Evolutionary conservation across 2,888 invertebrate genomes (phyloP).

Genomic region (Cephus pulcher): DNA sequence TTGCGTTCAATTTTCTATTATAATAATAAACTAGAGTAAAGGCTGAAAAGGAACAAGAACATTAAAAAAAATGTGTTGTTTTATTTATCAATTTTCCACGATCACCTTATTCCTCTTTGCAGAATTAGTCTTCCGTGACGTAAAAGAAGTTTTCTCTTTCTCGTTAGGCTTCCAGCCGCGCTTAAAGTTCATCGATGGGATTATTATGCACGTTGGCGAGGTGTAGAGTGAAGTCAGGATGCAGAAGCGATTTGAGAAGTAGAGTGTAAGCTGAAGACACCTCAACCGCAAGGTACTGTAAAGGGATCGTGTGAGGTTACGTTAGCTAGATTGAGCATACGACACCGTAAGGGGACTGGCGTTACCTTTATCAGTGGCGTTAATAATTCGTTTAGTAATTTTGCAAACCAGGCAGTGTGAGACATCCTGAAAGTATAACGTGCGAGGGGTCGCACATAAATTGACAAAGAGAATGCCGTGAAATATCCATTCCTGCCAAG

Average conservation of each 20-base stretch:
- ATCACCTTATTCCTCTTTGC: neutral
- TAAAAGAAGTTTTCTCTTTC: slow-evolving; percentile 21
- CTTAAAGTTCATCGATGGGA: neutral
- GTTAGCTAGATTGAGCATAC: slow-evolving; percentile 21
- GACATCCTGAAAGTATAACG: slow-evolving; percentile 50
- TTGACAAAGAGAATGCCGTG: slow-evolving; percentile 41
- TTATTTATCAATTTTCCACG: neutral
- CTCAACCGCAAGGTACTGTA: slow-evolving; percentile 29
- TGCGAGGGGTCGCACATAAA: slow-evolving; percentile 48
- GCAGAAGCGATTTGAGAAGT: slow-evolving; percentile 33
- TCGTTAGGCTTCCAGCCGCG: neutral
- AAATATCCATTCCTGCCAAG: neutral
- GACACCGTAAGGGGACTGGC: slow-evolving; percentile 7
- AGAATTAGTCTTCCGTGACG: slow-evolving; percentile 15
- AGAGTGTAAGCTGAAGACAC: slow-evolving; percentile 45
- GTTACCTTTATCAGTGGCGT: slow-evolving; percentile 58
- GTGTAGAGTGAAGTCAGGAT: slow-evolving; percentile 6
- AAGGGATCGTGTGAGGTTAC: slow-evolving; percentile 18
- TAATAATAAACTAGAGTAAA: neutral
- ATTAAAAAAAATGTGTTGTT: neutral
- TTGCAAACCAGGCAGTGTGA: slow-evolving; percentile 51
- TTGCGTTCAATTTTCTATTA: neutral
- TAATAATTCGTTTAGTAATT: slow-evolving; percentile 63
- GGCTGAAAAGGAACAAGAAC: neutral
- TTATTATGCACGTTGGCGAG: neutral